Conservation (phyloP, 2,113 vertebrate genomes). For the Ciconia maguari region DNA sequence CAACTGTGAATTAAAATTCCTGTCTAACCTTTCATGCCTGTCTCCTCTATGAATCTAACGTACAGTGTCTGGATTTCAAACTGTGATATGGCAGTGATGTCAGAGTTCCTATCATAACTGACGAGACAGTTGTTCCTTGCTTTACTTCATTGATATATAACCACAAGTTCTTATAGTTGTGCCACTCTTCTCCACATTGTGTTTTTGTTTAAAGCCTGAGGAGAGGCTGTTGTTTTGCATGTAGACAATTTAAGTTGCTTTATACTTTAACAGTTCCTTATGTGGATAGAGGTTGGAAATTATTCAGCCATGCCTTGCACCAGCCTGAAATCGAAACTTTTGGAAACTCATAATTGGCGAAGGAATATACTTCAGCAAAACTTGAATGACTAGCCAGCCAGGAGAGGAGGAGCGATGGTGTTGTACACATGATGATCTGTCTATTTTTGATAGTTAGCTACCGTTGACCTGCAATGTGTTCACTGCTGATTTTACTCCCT, state of each 20-base stretch:
- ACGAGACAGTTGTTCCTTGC: neutral
- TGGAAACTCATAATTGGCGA: neutral
- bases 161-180: neutral
- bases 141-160: neutral
- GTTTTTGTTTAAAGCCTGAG: neutral
- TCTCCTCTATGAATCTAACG: neutral
- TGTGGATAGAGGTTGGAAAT: neutral
- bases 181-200: neutral
- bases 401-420: neutral
- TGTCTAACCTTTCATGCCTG: neutral
- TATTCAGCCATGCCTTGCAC: neutral
- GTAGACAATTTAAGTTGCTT: neutral
- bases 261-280: neutral
- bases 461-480: neutral
- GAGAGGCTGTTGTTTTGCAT: neutral
- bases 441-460: neutral
- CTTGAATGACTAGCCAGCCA: neutral
- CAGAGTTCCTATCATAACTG: neutral
- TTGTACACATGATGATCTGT: neutral
- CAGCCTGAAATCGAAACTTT: neutral
- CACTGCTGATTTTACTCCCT: neutral
- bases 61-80: neutral
- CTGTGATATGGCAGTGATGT: neutral
- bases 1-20: conserved; percentile 32
- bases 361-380: neutral